Percentiles rank a stretch among this genome's conserved stretches.
Evolutionary conservation across 1,140 invertebrate species (phyloP).

Genomic region (Drosophila ironensis): DNA sequence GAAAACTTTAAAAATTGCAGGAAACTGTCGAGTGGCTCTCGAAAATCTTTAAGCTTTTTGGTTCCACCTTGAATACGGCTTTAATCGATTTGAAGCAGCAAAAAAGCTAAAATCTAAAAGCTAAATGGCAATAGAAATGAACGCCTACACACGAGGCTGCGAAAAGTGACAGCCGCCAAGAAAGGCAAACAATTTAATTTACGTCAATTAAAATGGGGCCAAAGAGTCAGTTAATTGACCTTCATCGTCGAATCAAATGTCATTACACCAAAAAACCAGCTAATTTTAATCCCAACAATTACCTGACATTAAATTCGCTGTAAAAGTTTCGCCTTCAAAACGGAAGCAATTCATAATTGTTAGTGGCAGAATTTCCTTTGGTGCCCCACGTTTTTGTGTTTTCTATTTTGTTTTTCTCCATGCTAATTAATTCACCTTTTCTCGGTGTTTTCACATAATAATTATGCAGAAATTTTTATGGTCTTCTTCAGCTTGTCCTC

Average conservation of each 20-base stretch:
- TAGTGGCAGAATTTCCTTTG: conserved; percentile 27
- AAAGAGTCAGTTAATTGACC: conserved; percentile 10
- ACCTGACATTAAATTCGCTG: background rate
- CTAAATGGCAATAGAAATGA: too few relatives aligned
- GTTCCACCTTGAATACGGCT: conserved; percentile 67
- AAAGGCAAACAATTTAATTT: conserved; percentile 63
- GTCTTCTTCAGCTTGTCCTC: conserved; percentile 1
- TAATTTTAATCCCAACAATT: background rate
- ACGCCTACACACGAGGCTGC: conserved; percentile 12
- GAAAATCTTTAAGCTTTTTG: conserved; percentile 26
- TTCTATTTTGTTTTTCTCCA: conserved; percentile 39
- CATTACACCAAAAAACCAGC: conserved; percentile 4
- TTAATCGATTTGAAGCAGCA: conserved; percentile 43
- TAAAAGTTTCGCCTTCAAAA: conserved; percentile 14
- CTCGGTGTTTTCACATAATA: conserved; percentile 72
- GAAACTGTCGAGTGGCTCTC: conserved; percentile 58
- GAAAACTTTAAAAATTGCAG: conserved; percentile 55
- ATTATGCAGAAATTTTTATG: conserved; percentile 59
- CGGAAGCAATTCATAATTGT: conserved; percentile 32
- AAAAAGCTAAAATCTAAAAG: too few relatives aligned
- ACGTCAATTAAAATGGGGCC: conserved; percentile 46
- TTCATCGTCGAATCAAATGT: conserved; percentile 25
- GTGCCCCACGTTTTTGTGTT: conserved; percentile 3
- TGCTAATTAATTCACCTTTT: conserved; percentile 68
- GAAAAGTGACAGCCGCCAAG: conserved; percentile 11